Base-by-base conservation (phyloP, 30 jellyfish, hydroid and myxozoan genomes). In the Morbakka virulenta region DNA sequence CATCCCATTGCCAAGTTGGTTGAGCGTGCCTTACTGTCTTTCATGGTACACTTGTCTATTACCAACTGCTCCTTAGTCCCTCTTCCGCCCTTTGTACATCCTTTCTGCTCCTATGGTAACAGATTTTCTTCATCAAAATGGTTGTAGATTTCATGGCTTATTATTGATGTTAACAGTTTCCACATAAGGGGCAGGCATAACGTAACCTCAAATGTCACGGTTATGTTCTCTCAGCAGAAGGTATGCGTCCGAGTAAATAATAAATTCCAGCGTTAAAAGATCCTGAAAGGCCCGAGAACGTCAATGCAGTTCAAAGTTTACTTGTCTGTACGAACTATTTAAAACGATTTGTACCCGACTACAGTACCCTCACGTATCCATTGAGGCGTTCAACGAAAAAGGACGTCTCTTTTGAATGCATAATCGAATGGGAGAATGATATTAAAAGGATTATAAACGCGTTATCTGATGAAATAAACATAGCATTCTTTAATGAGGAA, bases 201-300 rank as follows among this genome's bases (percentile, higher is more conserved):
- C 53, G 28, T 6, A 35, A 69, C 81, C n/a, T 69, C 26, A 80
- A 69, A 4, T 69, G 9, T 36, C 49, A 32, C 30, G 82, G 82
- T n/a, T 70, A 12, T 41, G 20, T 24, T 3, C 52, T 74, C 0
- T 12, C 30, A 6, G 30, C 84, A 20, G 85, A 74, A 25, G 85
- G 85, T n/a, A 52, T 74, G 67, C 21, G 36, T 49, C 86, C 85
- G 13, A 74, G 85, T 29, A 28, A 12, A 0, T 74, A 83, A 17
- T 20, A 74, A 29, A 53, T 74, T 29, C 22, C 14, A 33, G 82
- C 82, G 22, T 26, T 70, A 27, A 70, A 70, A 70, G 14, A 52
- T 24, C 27, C 62, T 11, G 23, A 9, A 32, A 13, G 64, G 0
- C 84, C 85, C 9, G 6, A n/a, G 17, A 32, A 74, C 52, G 68